Conservation (phyloP, 1,140 invertebrate genomes). For the Megalonaias nervosa region DNA sequence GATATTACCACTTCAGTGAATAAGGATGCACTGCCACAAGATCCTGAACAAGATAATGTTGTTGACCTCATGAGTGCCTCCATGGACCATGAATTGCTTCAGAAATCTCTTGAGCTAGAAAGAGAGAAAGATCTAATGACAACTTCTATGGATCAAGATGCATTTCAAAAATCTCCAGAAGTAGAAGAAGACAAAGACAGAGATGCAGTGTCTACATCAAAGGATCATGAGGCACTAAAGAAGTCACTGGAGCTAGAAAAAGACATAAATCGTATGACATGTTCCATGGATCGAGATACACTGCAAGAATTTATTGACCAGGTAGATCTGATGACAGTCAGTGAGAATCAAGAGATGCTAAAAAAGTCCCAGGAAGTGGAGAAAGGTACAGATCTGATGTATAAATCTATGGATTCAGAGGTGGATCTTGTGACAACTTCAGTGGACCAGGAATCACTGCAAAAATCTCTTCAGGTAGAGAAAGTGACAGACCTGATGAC, state of each 20-base stretch:
- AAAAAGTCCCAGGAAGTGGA: slow-evolving; percentile 19
- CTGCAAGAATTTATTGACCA: slow-evolving; percentile 16
- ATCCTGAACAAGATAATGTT: too few relatives aligned
- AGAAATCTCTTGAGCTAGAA: slow-evolving; percentile 7
- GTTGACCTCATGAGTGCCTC: slow-evolving; percentile 6
- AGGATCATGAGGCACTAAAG: slow-evolving; percentile 26
- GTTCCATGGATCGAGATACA: slow-evolving; percentile 28
- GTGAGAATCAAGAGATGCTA: slow-evolving; percentile 27
- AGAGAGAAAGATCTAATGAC: slow-evolving; percentile 25
- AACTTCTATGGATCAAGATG: slow-evolving; percentile 29
- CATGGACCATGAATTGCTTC: slow-evolving; percentile 28
- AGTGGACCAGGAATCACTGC: slow-evolving; percentile 28
- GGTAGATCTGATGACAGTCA: slow-evolving; percentile 16
- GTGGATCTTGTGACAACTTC: slow-evolving; percentile 18
- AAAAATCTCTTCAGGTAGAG: slow-evolving; percentile 8
- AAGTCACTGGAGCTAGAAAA: slow-evolving; percentile 5
- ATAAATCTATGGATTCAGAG: slow-evolving; percentile 22
- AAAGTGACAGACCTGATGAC: slow-evolving; percentile 25
- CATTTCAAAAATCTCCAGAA: slow-evolving; percentile 25
- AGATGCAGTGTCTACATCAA: slow-evolving; percentile 34
- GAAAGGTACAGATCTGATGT: slow-evolving; percentile 10
- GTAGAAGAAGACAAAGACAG: slow-evolving; percentile 16
- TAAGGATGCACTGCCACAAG: slow-evolving; percentile 12
- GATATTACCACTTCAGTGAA: slow-evolving; percentile 33
- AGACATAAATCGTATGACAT: slow-evolving; percentile 12